Percentiles rank a stretch among this genome's conserved stretches.
These are phyloP conservation scores for Percopsis transmontana DNA, from an alignment of 2,113 vertebrate species.

Conservation along the genomic window DNA sequence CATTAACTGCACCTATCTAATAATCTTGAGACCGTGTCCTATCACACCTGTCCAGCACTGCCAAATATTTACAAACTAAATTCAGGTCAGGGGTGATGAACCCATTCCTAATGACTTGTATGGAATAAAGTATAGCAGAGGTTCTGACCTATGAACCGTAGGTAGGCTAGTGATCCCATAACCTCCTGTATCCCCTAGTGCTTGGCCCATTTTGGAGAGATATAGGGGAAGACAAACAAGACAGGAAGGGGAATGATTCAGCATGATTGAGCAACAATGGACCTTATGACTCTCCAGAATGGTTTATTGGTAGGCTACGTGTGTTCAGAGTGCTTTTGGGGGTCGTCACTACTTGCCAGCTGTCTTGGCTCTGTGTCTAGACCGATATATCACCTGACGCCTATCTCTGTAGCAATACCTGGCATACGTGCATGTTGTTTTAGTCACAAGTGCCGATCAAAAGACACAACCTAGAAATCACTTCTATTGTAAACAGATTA, in stretches of 20 bases:
- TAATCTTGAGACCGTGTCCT: background rate
- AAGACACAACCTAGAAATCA: too few species aligned
- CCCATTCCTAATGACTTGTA: background rate
- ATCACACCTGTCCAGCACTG: background rate
- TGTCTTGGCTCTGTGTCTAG: too few species aligned
- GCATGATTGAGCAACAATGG: slow-evolving; percentile 54
- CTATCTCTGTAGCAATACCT: too few species aligned
- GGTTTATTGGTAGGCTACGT: background rate
- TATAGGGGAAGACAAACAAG: slow-evolving; percentile 26
- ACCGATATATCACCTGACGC: too few species aligned
- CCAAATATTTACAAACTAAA: background rate
- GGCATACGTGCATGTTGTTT: too few species aligned
- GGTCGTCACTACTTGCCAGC: too few species aligned
- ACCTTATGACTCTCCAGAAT: slow-evolving; percentile 13
- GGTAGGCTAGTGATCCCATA: background rate
- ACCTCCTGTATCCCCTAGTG: slow-evolving; percentile 19
- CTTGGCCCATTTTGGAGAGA: slow-evolving; percentile 52
- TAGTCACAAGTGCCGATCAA: too few species aligned
- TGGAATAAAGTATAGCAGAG: background rate
- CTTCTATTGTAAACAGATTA: too few species aligned
- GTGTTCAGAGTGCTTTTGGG: too few species aligned
- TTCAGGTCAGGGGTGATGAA: slow-evolving; percentile 9
- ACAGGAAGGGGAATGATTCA: slow-evolving; percentile 68
- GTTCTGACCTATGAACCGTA: background rate
- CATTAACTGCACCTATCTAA: background rate